Conservation (phyloP, 2,113 vertebrate genomes). For the Chaetura pelagica region DNA sequence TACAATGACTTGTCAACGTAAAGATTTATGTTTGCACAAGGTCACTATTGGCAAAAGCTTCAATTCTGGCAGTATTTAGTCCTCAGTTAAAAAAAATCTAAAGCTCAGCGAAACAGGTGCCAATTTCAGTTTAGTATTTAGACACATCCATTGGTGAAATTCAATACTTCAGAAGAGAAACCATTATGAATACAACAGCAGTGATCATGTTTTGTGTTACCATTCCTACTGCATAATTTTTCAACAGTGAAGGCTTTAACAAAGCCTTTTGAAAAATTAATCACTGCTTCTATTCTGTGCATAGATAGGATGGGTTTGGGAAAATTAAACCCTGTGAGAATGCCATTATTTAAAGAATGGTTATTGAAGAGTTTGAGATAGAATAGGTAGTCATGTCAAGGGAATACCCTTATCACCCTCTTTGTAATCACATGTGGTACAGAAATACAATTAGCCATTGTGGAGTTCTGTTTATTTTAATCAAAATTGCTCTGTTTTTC, state of each 20-base stretch:
- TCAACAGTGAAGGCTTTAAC: constrained; percentile 1
- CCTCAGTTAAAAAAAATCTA: not conserved
- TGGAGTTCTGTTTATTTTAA: not conserved
- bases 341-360: not conserved
- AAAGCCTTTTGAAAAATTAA: constrained; percentile 44
- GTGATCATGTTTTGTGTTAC: not conserved
- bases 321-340: not conserved
- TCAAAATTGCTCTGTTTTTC: not conserved
- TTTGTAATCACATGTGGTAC: not conserved
- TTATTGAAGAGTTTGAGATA: not conserved
- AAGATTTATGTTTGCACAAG: not conserved
- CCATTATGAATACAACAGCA: not conserved
- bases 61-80: not conserved
- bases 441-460: not conserved
- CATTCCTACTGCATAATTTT: constrained; percentile 15
- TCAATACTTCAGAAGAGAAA: not conserved
- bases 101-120: not conserved
- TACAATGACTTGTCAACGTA: not conserved
- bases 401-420: not conserved
- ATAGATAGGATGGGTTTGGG: not conserved
- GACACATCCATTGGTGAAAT: not conserved
- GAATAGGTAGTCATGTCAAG: not conserved
- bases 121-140: not conserved
- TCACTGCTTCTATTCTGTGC: not conserved
- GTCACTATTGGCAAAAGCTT: not conserved